A percentile compares a stretch with the other conserved stretches of the same genome.
Conservation (phyloP, 2,113 vertebrate genomes). For the Chaetops frenatus region DNA sequence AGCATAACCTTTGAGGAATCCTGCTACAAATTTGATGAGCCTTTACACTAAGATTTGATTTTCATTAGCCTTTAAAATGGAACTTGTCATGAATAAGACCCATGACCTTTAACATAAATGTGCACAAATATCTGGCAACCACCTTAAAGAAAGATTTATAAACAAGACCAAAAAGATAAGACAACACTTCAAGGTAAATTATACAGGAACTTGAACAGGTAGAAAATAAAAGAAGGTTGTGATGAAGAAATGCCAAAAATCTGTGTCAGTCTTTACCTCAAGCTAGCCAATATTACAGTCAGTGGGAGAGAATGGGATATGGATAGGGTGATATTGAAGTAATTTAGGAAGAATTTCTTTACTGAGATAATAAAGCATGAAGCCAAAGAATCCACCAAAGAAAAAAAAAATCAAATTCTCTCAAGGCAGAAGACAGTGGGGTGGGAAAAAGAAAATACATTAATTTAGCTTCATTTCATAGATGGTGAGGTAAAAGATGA, state of each 20-base stretch:
- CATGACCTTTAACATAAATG: background rate
- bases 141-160: conserved; percentile 19
- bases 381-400: background rate
- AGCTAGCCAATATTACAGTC: background rate
- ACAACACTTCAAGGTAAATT: background rate
- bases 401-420: background rate
- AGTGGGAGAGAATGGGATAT: background rate
- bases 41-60: background rate
- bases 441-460: background rate
- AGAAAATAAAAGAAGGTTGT: background rate
- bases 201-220: background rate
- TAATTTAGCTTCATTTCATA: background rate
- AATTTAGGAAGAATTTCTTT: conserved; percentile 1
- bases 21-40: background rate
- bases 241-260: background rate
- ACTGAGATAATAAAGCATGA: background rate
- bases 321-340: background rate
- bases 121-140: background rate
- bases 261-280: background rate
- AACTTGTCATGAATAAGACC: background rate
- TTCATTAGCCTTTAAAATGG: background rate
- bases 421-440: background rate
- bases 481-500: background rate
- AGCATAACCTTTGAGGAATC: conserved; percentile 1
- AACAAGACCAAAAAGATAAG: background rate